phyloP scores from a whole-genome alignment of 2,797 vertebrate species.

The Phrynocephalus guinanensis region DNA sequence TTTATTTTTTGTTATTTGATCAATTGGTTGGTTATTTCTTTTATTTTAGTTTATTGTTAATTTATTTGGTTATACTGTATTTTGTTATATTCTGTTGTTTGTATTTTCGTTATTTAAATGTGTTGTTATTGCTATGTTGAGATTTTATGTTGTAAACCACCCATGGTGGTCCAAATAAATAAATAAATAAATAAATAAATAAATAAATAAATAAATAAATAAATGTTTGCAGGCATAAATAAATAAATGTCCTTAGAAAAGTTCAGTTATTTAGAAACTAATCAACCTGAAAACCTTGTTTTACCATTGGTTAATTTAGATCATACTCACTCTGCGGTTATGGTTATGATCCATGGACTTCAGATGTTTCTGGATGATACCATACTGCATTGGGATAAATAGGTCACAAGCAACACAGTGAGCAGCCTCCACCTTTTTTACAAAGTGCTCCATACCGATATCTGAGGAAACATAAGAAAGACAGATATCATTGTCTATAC shows the following conservation, averaged over 20 bases:
- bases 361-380: slow-evolving; percentile 91
- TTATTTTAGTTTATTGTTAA: no score
- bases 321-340: slow-evolving; percentile 87
- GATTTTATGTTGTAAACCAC: no score
- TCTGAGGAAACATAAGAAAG: slow-evolving; percentile 71
- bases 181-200: no score
- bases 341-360: slow-evolving; percentile 91
- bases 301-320: not conserved
- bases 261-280: not conserved
- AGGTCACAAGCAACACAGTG: slow-evolving; percentile 94
- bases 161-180: no score
- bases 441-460: slow-evolving; percentile 93
- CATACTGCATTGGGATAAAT: slow-evolving; percentile 93
- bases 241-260: not conserved
- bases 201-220: no score
- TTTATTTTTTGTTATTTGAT: no score
- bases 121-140: no score
- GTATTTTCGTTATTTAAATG: no score
- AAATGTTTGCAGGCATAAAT: no score
- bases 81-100: no score
- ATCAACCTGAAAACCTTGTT: not conserved
- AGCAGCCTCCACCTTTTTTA: slow-evolving; percentile 93
- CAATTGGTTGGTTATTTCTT: no score
- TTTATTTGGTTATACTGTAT: no score
- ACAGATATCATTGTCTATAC: not conserved